These are phyloP conservation scores for Cataglyphis albicans DNA, from an alignment of 2,888 invertebrate genomes.

Conservation along the genomic window DNA sequence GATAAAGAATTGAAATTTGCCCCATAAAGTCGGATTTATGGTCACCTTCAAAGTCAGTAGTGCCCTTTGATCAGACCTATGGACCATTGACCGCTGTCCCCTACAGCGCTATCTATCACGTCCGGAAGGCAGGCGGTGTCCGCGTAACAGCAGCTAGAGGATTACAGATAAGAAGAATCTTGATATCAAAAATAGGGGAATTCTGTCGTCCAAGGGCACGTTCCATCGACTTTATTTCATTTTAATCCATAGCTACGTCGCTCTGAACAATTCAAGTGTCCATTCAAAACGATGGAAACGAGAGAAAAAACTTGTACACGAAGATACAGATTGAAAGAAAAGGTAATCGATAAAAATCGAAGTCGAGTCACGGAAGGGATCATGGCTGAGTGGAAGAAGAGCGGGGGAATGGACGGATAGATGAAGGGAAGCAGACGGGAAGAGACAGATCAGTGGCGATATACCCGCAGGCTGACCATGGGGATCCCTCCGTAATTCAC, in stretches of 20 bases:
- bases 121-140: constrained; percentile 36
- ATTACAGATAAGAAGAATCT: constrained; percentile 63
- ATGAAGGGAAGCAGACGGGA: constrained; percentile 5
- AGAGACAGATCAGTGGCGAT: constrained; percentile 51
- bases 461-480: constrained; percentile 50
- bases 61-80: constrained; percentile 64
- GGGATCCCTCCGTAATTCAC: constrained; percentile 61
- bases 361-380: constrained; percentile 43
- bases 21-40: constrained; percentile 56
- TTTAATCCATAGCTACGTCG: constrained; percentile 70
- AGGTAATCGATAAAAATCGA: constrained; percentile 72
- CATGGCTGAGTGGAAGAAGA: not conserved
- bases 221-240: constrained; percentile 55
- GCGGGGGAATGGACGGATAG: constrained; percentile 35
- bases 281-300: constrained; percentile 43
- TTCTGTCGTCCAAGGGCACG: constrained; percentile 19
- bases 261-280: constrained; percentile 52
- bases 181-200: constrained; percentile 61
- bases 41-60: constrained; percentile 51
- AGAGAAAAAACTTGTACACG: constrained; percentile 45
- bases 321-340: constrained; percentile 29
- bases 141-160: constrained; percentile 65
- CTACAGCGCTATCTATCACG: constrained; percentile 65
- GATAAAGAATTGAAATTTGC: constrained; percentile 57
- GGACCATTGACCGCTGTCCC: constrained; percentile 64